Base-by-base conservation (phyloP, 2,797 vertebrate species). In the Karalla daura region DNA sequence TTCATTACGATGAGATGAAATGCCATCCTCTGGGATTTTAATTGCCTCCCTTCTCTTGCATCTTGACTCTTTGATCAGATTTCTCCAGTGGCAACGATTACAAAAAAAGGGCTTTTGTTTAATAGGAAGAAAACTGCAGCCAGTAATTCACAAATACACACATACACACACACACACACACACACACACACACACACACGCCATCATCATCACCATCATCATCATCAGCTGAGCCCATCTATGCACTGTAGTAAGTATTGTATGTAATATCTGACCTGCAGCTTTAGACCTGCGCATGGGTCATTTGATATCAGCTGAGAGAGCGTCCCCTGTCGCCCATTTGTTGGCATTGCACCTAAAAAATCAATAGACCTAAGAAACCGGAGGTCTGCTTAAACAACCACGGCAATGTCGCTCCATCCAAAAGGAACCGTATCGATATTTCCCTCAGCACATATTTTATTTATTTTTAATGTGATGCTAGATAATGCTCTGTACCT, bases 241-340 rank as follows among this genome's bases (percentile, higher is more conserved):
- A 6, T 25, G 28, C 33, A 33, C 3, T 39, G 10, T 32, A 13
- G 24, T 27, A 27, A 30, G 5, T 7, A 20, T 21, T 9, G 25
- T 3, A 55, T 60, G 9, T 28, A n/a, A 58, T 23, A 12, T 59
- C 12, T 17, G 35, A 68, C 66, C 35, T 62, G 61, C 59, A 52
- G 59, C 53, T 43, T 7, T 2, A 32, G 46, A 59, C 14, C 58
- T 27, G 17, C 5, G 28, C 9, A n/a, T 2, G 36, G 11, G 14
- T 43, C 35, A 3, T 13, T 43, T 11, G 1, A 70, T 69, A 69
- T 33, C 44, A 77, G 54, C 35, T 61, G 51, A 76, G 74, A 72
- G 60, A 83, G 84, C 79, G 80, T 53, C 86, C 65, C 76, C 87
- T 78, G 65, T 39, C 53, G 85, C 14, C 70, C 6, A 24, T 24